phyloP scores from a whole-genome alignment of 2,888 invertebrate species.

The Adelognathus sp. region DNA sequence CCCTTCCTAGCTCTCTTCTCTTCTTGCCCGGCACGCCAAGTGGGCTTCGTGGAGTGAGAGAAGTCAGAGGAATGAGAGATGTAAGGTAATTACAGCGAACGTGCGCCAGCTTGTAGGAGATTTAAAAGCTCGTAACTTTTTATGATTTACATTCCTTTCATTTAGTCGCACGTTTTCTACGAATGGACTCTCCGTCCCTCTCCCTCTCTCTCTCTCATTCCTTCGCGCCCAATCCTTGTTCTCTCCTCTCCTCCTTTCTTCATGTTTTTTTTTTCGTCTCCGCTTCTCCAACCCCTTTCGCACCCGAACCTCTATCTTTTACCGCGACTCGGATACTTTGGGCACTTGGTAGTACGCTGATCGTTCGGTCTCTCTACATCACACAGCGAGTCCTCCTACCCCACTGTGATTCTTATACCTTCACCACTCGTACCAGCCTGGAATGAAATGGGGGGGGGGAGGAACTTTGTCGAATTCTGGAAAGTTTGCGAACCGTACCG shows the following conservation, averaged over 20 bases:
- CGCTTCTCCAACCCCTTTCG: neutral
- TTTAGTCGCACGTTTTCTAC: conserved; percentile 79
- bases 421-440: neutral
- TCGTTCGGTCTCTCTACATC: neutral
- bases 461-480: conserved; percentile 66
- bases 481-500: conserved; percentile 56
- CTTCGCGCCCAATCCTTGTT: neutral
- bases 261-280: conserved; percentile 9
- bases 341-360: neutral
- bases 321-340: neutral
- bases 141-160: conserved; percentile 81
- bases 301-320: neutral
- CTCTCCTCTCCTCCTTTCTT: conserved; percentile 19
- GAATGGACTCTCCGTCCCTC: conserved; percentile 69
- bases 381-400: neutral
- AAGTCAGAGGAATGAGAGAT: conserved; percentile 77
- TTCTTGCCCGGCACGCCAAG: conserved; percentile 65
- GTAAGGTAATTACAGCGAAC: conserved; percentile 81
- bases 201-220: conserved; percentile 29
- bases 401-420: neutral
- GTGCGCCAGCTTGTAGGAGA: conserved; percentile 81
- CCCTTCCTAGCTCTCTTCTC: conserved; percentile 53
- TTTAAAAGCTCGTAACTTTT: conserved; percentile 81
- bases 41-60: conserved; percentile 37
- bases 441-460: conserved; percentile 50